phyloP scores from a whole-genome alignment of 2,797 vertebrate species.

The Pteronotus mesoamericanus region DNA sequence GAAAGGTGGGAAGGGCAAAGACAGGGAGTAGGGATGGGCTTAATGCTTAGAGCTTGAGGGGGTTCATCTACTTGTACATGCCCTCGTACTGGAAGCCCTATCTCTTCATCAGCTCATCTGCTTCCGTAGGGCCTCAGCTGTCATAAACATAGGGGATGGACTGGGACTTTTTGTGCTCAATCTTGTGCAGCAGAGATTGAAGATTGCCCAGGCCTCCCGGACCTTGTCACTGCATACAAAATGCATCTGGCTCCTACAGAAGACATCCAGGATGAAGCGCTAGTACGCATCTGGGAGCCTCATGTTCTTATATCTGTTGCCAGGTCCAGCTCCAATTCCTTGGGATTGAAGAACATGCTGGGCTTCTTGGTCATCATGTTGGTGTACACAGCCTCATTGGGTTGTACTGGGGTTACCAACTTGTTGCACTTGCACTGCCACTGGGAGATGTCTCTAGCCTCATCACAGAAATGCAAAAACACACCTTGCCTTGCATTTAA shows the following conservation, averaged over 20 bases:
- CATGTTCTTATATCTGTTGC: constrained; percentile 94
- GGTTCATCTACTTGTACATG: constrained; percentile 95
- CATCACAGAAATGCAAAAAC: constrained; percentile 93
- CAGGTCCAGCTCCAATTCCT: constrained; percentile 95
- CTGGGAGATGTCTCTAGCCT: constrained; percentile 92
- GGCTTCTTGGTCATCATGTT: constrained; percentile 98
- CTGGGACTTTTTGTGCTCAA: constrained; percentile 85
- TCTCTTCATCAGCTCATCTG: constrained; percentile 88
- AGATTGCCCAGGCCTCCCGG: constrained; percentile 94
- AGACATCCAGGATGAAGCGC: constrained; percentile 93
- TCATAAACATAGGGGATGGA: constrained; percentile 90
- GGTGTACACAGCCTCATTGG: constrained; percentile 92
- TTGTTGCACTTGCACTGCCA: constrained; percentile 90
- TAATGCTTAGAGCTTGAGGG: constrained; percentile 87
- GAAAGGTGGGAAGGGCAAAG: neutral
- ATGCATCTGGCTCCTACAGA: constrained; percentile 96
- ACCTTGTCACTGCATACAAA: constrained; percentile 95
- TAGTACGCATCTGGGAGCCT: constrained; percentile 95
- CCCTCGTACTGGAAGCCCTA: constrained; percentile 93
- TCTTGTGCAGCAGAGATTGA: constrained; percentile 91
- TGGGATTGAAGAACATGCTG: constrained; percentile 91
- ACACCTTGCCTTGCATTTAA: constrained; percentile 94
- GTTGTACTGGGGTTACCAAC: constrained; percentile 93
- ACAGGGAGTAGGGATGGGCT: neutral
- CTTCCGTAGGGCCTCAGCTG: constrained; percentile 90